Conservation (phyloP, 2,113 vertebrate genomes). For the Malurus elegans region DNA sequence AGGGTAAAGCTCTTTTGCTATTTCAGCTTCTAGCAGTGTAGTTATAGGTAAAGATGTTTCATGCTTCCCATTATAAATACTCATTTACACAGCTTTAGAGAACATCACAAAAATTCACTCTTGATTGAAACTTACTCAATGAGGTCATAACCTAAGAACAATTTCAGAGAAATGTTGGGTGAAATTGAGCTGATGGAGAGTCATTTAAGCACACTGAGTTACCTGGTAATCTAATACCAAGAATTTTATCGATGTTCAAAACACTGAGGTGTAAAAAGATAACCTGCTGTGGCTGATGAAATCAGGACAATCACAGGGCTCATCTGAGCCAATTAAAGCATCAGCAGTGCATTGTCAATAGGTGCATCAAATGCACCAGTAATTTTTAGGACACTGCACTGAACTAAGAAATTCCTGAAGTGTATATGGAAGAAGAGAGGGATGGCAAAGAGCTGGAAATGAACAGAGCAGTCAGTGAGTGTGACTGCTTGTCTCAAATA, state of each 20-base stretch:
- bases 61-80: not conserved
- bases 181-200: not conserved
- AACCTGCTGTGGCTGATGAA: not conserved
- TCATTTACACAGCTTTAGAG: not conserved
- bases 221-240: not conserved
- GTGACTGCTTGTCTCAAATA: not conserved
- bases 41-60: slow-evolving; percentile 21
- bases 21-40: slow-evolving; percentile 3
- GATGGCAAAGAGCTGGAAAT: not conserved
- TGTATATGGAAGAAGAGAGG: not conserved
- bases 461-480: not conserved
- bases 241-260: not conserved
- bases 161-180: not conserved
- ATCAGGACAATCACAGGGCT: not conserved
- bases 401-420: not conserved
- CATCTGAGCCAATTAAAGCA: not conserved
- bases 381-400: not conserved
- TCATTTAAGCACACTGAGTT: not conserved
- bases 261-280: not conserved
- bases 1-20: not conserved
- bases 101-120: not conserved
- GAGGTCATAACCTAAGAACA: slow-evolving; percentile 10
- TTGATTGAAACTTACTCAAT: slow-evolving; percentile 23
- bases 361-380: not conserved
- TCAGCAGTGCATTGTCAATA: not conserved